Conservation (phyloP, 2,797 vertebrate species). For the Martes flavigula region DNA sequence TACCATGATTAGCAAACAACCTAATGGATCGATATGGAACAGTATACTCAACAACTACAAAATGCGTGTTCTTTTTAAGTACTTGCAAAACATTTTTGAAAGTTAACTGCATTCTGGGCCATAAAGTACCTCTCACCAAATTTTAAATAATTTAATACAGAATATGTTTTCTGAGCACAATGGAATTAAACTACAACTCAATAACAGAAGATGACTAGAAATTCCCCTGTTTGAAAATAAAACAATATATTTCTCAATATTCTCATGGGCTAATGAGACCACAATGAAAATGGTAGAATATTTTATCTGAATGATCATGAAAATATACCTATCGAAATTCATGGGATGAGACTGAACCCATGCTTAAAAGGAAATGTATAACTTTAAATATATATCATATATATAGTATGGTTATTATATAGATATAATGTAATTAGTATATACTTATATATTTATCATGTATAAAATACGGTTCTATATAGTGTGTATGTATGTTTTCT, state of each 20-base stretch:
- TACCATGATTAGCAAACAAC: background rate
- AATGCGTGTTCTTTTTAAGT: background rate
- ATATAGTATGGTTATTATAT: background rate
- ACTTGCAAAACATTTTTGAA: background rate
- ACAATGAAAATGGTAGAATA: constrained; percentile 16
- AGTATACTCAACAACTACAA: background rate
- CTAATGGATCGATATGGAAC: background rate
- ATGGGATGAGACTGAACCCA: background rate
- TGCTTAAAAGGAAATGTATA: background rate
- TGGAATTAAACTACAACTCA: constrained; percentile 26
- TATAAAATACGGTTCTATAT: background rate
- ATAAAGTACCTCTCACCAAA: background rate
- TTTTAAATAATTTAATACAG: constrained; percentile 21
- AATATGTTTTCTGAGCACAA: background rate
- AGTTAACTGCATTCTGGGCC: background rate
- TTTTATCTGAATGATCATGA: constrained; percentile 15
- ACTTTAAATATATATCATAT: background rate
- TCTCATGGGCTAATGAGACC: background rate
- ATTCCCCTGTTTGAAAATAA: background rate
- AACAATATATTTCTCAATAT: constrained; percentile 26
- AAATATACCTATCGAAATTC: constrained; percentile 11
- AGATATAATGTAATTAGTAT: background rate
- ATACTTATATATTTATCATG: background rate
- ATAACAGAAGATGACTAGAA: background rate
- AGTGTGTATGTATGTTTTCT: background rate